Percentiles rank a stretch among this genome's conserved stretches.
phyloP scores from a whole-genome alignment of 2,888 invertebrate species.

The Teinopalpus imperialis region DNA sequence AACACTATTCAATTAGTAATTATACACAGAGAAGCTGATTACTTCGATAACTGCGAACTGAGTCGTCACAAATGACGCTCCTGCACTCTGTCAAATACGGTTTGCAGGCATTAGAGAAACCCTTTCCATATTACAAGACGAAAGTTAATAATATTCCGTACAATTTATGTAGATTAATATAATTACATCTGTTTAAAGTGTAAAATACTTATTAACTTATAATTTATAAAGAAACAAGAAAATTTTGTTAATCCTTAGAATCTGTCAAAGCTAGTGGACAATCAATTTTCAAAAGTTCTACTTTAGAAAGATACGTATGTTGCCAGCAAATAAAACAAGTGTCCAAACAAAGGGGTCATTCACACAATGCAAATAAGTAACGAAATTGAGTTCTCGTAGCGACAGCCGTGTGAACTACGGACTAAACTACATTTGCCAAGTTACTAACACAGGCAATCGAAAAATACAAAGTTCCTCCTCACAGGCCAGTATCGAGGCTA shows the following conservation, averaged over 20 bases:
- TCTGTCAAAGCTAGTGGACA: too few species aligned
- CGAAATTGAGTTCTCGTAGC: constrained; percentile 58
- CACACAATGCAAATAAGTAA: constrained; percentile 59
- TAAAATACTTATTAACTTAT: too few species aligned
- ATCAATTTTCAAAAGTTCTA: too few species aligned
- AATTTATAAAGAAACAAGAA: too few species aligned
- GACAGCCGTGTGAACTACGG: constrained; percentile 59
- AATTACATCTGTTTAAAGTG: background rate
- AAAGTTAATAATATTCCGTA: constrained; percentile 7
- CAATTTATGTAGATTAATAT: background rate
- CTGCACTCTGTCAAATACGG: constrained; percentile 53
- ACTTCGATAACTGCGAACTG: constrained; percentile 72
- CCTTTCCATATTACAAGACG: constrained; percentile 34
- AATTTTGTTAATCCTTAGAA: too few species aligned
- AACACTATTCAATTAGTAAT: constrained; percentile 41
- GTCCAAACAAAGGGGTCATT: constrained; percentile 18
- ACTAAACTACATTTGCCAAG: constrained; percentile 70
- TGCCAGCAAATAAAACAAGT: constrained; percentile 11
- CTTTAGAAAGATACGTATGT: too few species aligned
- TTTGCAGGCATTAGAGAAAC: constrained; percentile 42
- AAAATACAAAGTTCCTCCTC: constrained; percentile 71
- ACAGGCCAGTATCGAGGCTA: constrained; percentile 57
- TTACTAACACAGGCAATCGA: constrained; percentile 77
- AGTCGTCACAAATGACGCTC: constrained; percentile 62
- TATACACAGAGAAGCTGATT: constrained; percentile 66